Conservation (phyloP, 1,140 invertebrate species). For the Tribolium madens region DNA sequence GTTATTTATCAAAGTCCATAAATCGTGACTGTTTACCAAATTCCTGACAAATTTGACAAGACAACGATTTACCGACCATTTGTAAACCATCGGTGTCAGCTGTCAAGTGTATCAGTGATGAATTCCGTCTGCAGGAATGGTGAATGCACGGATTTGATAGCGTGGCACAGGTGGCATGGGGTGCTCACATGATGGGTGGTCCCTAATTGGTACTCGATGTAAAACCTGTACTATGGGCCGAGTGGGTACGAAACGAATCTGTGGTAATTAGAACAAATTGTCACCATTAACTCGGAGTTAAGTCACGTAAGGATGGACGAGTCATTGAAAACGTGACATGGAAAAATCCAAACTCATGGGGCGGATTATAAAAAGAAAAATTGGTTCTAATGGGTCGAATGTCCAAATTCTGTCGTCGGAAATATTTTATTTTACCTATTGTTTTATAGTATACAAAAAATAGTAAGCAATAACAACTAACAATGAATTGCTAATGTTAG, state of each 20-base stretch:
- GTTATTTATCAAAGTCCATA: background rate
- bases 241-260: background rate
- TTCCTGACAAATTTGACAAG: slow-evolving; percentile 13
- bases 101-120: slow-evolving; percentile 15
- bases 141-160: background rate
- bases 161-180: background rate
- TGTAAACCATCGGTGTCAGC: background rate
- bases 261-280: slow-evolving; percentile 32
- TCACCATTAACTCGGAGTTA: slow-evolving; percentile 4
- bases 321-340: slow-evolving; percentile 24
- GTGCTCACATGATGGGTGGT: slow-evolving; percentile 38
- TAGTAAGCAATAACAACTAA: no score
- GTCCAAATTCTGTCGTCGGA: no score
- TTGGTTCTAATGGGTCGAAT: no score
- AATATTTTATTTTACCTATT: no score
- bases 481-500: no score
- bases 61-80: background rate
- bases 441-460: no score
- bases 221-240: background rate
- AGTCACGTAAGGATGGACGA: background rate
- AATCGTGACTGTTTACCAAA: background rate
- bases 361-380: no score
- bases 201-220: slow-evolving; percentile 39
- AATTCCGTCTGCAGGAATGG: background rate
- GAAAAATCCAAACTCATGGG: background rate